These are phyloP conservation scores for Fopius arisanus DNA, from an alignment of 1,140 invertebrate genomes.

Conservation along the genomic window DNA sequence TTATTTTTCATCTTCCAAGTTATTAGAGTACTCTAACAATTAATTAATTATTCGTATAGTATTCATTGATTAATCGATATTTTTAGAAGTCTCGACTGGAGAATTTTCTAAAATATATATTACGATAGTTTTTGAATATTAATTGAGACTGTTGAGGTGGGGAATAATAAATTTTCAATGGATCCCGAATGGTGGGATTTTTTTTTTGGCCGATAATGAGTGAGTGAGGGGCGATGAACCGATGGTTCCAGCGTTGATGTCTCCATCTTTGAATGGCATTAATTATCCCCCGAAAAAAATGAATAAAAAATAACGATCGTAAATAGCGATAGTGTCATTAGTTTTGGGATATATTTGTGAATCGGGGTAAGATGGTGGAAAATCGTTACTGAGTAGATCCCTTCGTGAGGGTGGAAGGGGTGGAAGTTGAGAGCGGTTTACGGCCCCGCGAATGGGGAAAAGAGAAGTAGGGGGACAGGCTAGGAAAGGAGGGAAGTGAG, in stretches of 20 bases:
- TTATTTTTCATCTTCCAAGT: too few species aligned
- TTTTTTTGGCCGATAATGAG: not conserved
- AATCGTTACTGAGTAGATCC: conserved; percentile 38
- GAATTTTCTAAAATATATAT: too few species aligned
- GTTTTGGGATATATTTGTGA: conserved; percentile 8
- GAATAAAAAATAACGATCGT: not conserved
- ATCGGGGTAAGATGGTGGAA: conserved; percentile 36
- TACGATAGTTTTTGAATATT: too few species aligned
- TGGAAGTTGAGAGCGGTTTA: conserved; percentile 18
- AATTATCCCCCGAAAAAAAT: not conserved
- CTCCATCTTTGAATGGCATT: not conserved
- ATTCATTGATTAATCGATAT: too few species aligned
- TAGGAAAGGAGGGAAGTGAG: conserved; percentile 11
- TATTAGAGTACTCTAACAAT: too few species aligned
- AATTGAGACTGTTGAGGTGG: too few species aligned
- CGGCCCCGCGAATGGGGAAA: conserved; percentile 16
- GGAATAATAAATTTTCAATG: too few species aligned
- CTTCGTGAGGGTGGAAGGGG: conserved; percentile 16
- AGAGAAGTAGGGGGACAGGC: conserved; percentile 20
- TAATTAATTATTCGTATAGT: too few species aligned
- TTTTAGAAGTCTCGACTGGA: too few species aligned
- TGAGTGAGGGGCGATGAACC: not conserved
- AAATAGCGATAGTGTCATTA: not conserved
- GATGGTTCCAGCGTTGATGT: not conserved
- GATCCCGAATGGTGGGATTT: too few species aligned